A percentile compares a stretch with the other conserved stretches of the same genome.
phyloP scores from a whole-genome alignment of 2,888 invertebrate species.

The Chrysolina oricalcia region DNA sequence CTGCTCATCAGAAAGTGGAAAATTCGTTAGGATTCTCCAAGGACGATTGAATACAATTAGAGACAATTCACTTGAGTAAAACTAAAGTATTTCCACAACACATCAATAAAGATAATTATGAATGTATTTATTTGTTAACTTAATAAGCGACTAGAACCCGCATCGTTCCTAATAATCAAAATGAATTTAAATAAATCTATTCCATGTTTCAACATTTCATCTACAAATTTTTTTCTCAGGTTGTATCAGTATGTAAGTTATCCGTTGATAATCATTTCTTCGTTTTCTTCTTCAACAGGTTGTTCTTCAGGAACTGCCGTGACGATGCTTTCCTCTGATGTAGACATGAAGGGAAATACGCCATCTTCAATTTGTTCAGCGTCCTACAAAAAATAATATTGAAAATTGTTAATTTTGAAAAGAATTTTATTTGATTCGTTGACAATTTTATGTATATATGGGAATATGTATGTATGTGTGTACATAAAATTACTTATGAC shows the following conservation, averaged over 20 bases:
- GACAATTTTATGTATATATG: no score
- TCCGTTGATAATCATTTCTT: background rate
- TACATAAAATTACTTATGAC: no score
- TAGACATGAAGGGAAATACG: background rate
- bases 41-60: background rate
- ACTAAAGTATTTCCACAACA: background rate
- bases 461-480: no score
- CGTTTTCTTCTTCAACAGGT: conserved; percentile 3
- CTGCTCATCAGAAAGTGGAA: no score
- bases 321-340: background rate
- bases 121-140: background rate
- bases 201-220: background rate
- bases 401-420: no score
- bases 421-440: no score
- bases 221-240: background rate
- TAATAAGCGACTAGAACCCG: conserved; percentile 6
- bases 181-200: background rate
- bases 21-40: no score
- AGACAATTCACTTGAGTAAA: background rate
- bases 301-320: conserved; percentile 17
- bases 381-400: background rate
- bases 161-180: conserved; percentile 12
- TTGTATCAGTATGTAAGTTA: background rate
- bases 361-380: conserved; percentile 6
- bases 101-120: background rate